A percentile compares a stretch with the other conserved stretches of the same genome.
Conservation (phyloP, 1,140 invertebrate genomes). For the Drosophila santomea region DNA sequence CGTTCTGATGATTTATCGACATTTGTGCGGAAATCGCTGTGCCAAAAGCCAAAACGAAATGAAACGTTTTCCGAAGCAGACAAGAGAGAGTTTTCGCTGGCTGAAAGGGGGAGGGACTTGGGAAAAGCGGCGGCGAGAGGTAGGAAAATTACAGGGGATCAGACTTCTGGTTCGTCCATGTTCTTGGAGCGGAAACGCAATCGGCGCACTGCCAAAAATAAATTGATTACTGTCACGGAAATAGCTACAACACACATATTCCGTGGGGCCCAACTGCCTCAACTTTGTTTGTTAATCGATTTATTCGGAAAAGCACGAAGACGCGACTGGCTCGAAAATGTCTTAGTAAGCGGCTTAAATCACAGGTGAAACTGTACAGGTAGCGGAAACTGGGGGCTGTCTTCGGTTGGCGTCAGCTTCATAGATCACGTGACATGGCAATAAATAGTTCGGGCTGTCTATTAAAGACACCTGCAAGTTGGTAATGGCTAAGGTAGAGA, state of each 20-base stretch:
- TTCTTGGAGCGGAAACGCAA: conserved; percentile 72
- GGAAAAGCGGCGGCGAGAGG: background rate
- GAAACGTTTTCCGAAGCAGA: conserved; percentile 41
- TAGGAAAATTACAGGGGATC: conserved; percentile 50
- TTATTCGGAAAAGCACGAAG: conserved; percentile 53
- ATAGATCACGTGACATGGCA: conserved; percentile 77
- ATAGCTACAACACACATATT: conserved; percentile 56
- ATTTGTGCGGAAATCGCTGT: conserved; percentile 75
- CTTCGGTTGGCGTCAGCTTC: conserved; percentile 46
- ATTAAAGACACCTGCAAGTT: conserved; percentile 74
- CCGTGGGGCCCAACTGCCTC: conserved; percentile 9
- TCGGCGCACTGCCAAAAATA: conserved; percentile 83
- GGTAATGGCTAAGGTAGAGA: conserved; percentile 14
- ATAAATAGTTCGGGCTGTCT: conserved; percentile 78
- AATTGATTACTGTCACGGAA: conserved; percentile 85
- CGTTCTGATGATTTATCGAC: conserved; percentile 77
- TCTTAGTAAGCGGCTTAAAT: conserved; percentile 68
- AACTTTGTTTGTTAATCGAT: conserved; percentile 81
- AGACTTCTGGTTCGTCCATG: conserved; percentile 42
- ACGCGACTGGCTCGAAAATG: conserved; percentile 42
- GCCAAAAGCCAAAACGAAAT: conserved; percentile 70
- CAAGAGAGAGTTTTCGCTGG: conserved; percentile 28
- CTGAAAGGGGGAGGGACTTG: background rate
- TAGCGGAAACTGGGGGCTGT: conserved; percentile 3
- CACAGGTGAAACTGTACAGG: conserved; percentile 16